A percentile compares a stretch with the other conserved stretches of the same genome.
phyloP scores from a whole-genome alignment of 2,797 vertebrate species.

The Mus spretus region DNA sequence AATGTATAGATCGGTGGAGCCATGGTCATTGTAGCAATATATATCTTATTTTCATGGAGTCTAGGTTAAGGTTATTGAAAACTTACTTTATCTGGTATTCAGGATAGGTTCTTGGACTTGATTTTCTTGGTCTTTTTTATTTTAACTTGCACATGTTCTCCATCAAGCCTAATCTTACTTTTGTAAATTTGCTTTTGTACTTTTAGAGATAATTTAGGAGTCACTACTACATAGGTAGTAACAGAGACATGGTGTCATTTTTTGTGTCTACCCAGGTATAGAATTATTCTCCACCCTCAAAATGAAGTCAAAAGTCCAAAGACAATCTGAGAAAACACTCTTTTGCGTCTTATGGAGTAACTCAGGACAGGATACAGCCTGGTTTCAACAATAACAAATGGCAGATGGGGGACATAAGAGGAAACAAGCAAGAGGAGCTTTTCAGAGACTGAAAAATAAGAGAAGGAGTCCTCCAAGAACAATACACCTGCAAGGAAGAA shows the following conservation, averaged over 20 bases:
- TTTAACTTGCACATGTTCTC: neutral
- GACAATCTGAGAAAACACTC: neutral
- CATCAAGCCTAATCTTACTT: neutral
- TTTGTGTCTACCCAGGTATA: neutral
- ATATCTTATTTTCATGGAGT: neutral
- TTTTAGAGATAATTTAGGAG: neutral
- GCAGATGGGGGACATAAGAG: neutral
- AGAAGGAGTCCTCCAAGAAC: neutral
- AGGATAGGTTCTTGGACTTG: neutral
- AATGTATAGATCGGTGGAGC: neutral
- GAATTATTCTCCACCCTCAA: neutral
- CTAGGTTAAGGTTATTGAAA: neutral
- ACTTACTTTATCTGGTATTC: neutral
- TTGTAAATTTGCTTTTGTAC: neutral
- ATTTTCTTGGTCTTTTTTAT: neutral
- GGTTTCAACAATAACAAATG: neutral
- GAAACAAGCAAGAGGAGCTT: neutral
- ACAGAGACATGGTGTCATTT: neutral
- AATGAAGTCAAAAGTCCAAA: neutral
- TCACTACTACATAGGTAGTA: neutral
- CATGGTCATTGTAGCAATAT: neutral
- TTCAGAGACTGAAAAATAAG: neutral
- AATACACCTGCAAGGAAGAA: neutral
- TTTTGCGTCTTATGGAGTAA: neutral
- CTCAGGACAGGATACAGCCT: neutral